phyloP scores from a whole-genome alignment of 2,113 vertebrate species.

The Zosterops lateralis region DNA sequence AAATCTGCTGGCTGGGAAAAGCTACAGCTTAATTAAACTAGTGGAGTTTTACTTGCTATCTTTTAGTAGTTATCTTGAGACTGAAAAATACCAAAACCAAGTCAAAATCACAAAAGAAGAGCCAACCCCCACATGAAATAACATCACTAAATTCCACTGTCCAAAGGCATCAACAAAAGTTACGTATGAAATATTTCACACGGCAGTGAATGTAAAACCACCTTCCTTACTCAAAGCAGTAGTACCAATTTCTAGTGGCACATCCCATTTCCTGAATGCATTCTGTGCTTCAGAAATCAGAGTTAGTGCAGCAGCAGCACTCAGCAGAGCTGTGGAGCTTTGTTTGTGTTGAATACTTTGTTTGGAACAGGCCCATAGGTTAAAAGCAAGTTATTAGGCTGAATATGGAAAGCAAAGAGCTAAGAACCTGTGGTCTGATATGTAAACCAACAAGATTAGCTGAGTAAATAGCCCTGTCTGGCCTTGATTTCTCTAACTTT shows the following conservation, averaged over 20 bases:
- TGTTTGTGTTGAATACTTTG: background rate
- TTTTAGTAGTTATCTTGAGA: background rate
- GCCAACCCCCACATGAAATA: background rate
- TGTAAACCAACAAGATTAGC: background rate
- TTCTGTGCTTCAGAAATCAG: background rate
- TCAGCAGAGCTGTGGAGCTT: background rate
- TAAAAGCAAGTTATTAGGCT: background rate
- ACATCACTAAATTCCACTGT: background rate
- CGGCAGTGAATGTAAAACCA: background rate
- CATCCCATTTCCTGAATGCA: accelerated
- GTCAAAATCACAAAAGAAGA: background rate
- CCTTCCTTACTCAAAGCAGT: background rate
- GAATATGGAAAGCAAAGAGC: background rate
- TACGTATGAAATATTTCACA: background rate
- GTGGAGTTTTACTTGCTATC: background rate
- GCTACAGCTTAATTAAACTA: background rate
- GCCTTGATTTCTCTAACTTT: background rate
- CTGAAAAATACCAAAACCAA: background rate
- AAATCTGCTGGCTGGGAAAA: background rate
- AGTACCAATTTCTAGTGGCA: background rate
- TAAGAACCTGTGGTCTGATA: background rate
- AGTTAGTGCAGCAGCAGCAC: background rate
- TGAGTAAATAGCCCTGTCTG: background rate
- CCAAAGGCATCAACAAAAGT: background rate
- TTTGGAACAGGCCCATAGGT: background rate